Evolutionary conservation across 2,113 vertebrate species (phyloP).

Genomic region (Phycodurus eques): DNA sequence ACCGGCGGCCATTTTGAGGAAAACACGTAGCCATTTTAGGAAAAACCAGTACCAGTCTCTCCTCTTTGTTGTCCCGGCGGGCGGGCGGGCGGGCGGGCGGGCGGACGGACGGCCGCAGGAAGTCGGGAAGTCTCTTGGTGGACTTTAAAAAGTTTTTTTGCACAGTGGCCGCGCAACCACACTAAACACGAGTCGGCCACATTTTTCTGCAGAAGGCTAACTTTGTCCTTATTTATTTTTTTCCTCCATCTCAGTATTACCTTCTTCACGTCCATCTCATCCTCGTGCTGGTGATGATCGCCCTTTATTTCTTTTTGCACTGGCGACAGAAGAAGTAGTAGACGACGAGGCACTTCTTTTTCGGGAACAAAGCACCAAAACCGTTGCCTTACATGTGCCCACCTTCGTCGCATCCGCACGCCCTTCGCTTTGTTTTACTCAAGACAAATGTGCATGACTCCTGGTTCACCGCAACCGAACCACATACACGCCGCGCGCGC

Average conservation of each 20-base stretch:
- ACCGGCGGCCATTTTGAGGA: constrained; percentile 71
- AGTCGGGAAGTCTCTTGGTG: constrained; percentile 61
- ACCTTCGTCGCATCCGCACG: constrained; percentile 63
- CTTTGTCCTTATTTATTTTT: constrained; percentile 65
- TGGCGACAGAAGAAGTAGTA: constrained; percentile 56
- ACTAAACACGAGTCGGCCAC: constrained; percentile 69
- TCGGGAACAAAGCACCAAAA: constrained; percentile 79
- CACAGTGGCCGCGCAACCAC: constrained; percentile 76
- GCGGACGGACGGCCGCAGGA: not conserved
- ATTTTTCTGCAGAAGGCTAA: constrained; percentile 74
- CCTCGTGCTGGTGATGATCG: not conserved
- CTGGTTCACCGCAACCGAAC: constrained; percentile 36
- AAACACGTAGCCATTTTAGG: constrained; percentile 76
- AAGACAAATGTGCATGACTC: not conserved
- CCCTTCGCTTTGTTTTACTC: constrained; percentile 18
- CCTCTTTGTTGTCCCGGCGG: constrained; percentile 65
- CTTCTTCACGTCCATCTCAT: constrained; percentile 39
- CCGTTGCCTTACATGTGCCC: constrained; percentile 78
- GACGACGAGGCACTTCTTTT: constrained; percentile 54
- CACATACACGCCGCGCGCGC: constrained; percentile 46
- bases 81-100: not conserved
- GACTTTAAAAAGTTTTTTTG: constrained; percentile 76
- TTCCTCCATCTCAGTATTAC: constrained; percentile 65
- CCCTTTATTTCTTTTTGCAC: constrained; percentile 49
- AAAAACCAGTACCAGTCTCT: constrained; percentile 66